Base-by-base conservation (phyloP, 2,113 vertebrate genomes). In the Ailurus styani region DNA sequence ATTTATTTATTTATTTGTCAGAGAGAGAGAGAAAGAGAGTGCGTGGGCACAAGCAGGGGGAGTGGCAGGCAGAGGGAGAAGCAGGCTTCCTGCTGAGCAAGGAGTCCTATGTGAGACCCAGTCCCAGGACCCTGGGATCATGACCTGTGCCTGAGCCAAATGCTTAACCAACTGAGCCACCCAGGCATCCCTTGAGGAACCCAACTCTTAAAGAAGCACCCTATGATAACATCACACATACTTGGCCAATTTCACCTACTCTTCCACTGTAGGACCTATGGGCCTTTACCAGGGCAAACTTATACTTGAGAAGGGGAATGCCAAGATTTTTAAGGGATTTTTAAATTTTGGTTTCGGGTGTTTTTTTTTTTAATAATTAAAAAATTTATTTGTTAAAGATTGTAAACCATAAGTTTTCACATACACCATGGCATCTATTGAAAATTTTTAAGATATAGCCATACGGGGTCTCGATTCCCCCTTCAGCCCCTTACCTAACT, bases 371-470 rank as follows among this genome's bases (percentile, higher is more conserved):
- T 68, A 68, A 75, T 75, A 75, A 45, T 75, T 45, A 8, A 45
- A 75, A n/a, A 25, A 55, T 15, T 25, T 55, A 25, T 20, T 54
- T 55, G 52, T 75, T 77, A 42, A 79, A 79, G 70, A 18, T 54
- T 25, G 50, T 42, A 91, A 97, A 50, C 62, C 4, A 27, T 42
- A 34, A 83, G 21, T 47, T 85, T 91, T 85, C n/a, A 55, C 20
- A 68, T 25, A 23, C 29, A 72, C 40, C 40, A 54, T 52, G 47
- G 23, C 54, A 55, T 91, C 47, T 81, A 47, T n/a, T 57, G 70
- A 54, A 78, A 75, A 72, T 29, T 34, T 83, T 54, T 54, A 70
- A 84, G 64, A 62, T 31, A 20, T 9, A 21, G 52, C 54, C 50
- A 27, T 9, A 13, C 17, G 55, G 64, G 37, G 42, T 25, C 42